Percentiles rank a stretch among this genome's conserved stretches.
These are phyloP conservation scores for Lagocephalus sceleratus DNA, from an alignment of 2,797 vertebrate species.

Conservation along the genomic window DNA sequence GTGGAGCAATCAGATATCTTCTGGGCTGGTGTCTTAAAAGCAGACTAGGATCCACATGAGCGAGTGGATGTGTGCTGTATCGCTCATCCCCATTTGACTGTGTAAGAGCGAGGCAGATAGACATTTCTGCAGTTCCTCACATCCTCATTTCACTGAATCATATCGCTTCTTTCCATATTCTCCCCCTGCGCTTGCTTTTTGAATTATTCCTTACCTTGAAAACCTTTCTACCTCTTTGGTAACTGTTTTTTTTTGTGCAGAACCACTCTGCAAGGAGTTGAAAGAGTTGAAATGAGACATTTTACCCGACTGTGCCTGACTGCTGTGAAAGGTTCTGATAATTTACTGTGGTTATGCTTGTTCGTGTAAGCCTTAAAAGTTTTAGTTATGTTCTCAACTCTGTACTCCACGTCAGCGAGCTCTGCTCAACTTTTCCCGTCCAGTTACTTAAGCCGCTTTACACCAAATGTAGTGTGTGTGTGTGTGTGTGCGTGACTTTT, in stretches of 20 bases:
- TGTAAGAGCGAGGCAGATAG: constrained; percentile 2
- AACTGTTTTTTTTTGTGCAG: neutral
- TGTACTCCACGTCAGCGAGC: too few relatives aligned
- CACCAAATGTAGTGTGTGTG: too few relatives aligned
- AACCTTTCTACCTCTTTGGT: constrained; percentile 18
- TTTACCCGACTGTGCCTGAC: neutral
- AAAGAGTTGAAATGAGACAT: constrained; percentile 5
- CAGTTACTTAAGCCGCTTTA: too few relatives aligned
- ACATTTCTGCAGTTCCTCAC: constrained; percentile 27
- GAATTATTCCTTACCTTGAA: constrained; percentile 31
- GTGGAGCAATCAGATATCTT: constrained; percentile 37
- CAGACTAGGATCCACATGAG: constrained; percentile 25
- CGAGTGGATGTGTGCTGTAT: constrained; percentile 23
- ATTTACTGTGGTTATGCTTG: too few relatives aligned
- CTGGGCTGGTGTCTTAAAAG: constrained; percentile 31
- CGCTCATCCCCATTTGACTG: constrained; percentile 11
- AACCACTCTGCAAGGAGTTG: neutral
- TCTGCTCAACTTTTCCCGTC: too few relatives aligned
- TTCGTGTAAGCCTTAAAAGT: too few relatives aligned
- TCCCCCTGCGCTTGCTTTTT: constrained; percentile 18
- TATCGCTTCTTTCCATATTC: constrained; percentile 42
- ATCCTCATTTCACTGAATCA: constrained; percentile 34
- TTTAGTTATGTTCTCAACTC: too few relatives aligned
- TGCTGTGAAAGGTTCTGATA: neutral
- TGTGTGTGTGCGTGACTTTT: too few relatives aligned